phyloP scores from a whole-genome alignment of 2,113 vertebrate species.

The Brienomyrus brachyistius region DNA sequence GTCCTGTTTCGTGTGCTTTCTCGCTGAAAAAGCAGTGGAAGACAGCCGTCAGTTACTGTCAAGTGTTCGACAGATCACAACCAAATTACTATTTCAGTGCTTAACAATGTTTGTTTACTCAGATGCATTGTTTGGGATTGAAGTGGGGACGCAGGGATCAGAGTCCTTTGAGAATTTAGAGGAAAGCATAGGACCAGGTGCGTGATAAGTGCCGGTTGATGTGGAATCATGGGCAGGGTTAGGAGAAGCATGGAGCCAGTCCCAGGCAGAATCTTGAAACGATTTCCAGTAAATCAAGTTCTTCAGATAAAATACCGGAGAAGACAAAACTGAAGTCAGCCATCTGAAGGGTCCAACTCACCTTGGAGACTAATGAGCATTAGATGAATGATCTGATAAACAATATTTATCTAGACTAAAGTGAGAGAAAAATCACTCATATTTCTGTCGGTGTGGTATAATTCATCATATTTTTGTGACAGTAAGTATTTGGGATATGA shows the following conservation, averaged over 20 bases:
- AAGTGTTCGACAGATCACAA: not conserved
- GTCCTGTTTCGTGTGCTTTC: slow-evolving; percentile 92
- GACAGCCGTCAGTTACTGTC: not conserved
- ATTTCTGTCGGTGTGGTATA: not conserved
- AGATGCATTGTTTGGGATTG: not conserved
- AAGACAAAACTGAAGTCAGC: not conserved
- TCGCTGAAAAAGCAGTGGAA: slow-evolving; percentile 56
- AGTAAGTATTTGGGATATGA: not conserved
- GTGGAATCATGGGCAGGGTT: not conserved
- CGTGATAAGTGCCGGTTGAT: not conserved
- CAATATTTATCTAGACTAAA: not conserved
- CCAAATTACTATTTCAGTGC: not conserved
- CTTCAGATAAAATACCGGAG: not conserved
- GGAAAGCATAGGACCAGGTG: not conserved
- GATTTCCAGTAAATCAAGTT: not conserved
- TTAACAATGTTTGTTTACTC: not conserved
- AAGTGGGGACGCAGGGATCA: not conserved
- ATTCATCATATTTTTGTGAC: no score
- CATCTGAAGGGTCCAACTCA: not conserved
- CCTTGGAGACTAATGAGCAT: not conserved
- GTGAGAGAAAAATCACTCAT: not conserved
- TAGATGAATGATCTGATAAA: not conserved
- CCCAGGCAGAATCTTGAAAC: not conserved
- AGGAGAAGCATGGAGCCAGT: not conserved
- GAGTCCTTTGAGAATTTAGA: not conserved